phyloP scores from a whole-genome alignment of 2,797 vertebrate species.

The Ctenopoma kingsleyae region DNA sequence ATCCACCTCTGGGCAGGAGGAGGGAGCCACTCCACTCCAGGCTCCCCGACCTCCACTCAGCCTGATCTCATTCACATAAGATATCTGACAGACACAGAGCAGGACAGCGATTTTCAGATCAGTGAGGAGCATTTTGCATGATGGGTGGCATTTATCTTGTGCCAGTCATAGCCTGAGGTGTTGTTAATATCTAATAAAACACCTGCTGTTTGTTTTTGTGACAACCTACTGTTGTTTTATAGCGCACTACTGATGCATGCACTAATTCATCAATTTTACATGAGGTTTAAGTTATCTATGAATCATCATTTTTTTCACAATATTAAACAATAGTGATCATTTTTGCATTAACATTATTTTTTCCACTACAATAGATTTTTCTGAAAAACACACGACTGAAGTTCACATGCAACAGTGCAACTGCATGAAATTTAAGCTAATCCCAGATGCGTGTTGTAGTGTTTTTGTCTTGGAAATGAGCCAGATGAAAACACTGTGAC shows the following conservation, averaged over 20 bases:
- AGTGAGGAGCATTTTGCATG: conserved; percentile 24
- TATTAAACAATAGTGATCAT: not conserved
- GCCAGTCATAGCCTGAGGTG: conserved; percentile 23
- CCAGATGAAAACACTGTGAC: conserved; percentile 32
- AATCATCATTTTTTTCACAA: conserved; percentile 1
- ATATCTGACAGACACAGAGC: conserved; percentile 67
- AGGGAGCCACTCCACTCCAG: conserved; percentile 61
- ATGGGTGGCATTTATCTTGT: conserved; percentile 9
- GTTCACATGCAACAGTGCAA: not conserved
- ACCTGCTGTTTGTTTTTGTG: conserved; percentile 13
- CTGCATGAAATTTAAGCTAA: not conserved
- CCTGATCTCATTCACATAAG: conserved; percentile 74
- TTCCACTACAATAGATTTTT: not conserved
- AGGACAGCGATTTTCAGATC: conserved; percentile 13
- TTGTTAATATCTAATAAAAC: conserved; percentile 21
- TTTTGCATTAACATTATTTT: not conserved
- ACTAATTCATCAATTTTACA: conserved; percentile 36
- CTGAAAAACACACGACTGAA: not conserved
- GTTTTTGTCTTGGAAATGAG: conserved; percentile 36
- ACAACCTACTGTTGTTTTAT: conserved; percentile 19
- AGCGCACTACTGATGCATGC: not conserved
- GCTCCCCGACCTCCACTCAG: conserved; percentile 46
- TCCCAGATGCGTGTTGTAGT: not conserved
- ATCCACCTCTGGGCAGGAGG: conserved; percentile 79
- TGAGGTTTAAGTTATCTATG: not conserved